Evolutionary conservation across 2,888 invertebrate genomes (phyloP), one percentile per base, ranked within the genome.

Genomic region (Ferdinandea cuprea): DNA sequence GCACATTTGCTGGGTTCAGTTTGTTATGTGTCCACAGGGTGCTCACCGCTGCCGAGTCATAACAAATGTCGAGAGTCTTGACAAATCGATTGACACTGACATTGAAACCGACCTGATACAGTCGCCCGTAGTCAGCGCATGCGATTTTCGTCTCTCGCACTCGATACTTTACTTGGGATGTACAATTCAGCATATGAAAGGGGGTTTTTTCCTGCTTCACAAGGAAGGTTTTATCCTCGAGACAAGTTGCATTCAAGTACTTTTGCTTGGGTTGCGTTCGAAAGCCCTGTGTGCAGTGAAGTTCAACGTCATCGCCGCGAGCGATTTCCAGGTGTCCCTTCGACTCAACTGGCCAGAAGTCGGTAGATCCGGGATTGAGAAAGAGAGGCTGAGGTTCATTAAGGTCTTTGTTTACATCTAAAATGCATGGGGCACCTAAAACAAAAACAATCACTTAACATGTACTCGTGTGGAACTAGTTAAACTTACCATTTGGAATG

Each of bases 351-450:
- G 88, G 84, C 87, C 89, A 88, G 76, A 88, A 89, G 21, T 81
- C 66, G 8, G 85, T 76, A 2, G 89, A 88, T 0, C 91, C 89
- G 0, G 91, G 90, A 48, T 88, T 90, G 1, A 94, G 87, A 85
- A 93, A 92, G 3, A 94, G 90, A 0, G 94, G 94, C 87, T 94
- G 94, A 0, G 93, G 93, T 73, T 92, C 92, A 0, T 87, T 87
- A 13, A 89, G 83, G 68, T 89, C 89, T 42, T 83, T 78, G 71
- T 88, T 87, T 2, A 89, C 61, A 50, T 89, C 86, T 73, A 89
- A 52, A 6, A 40, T 40, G 61, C 89, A 89, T 9, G 87, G 86
- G 0, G 81, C 68, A 4, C 81, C 87, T 87, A 42, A 37, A 13
- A 19, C n/a, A n/a, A 15, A 72, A n/a, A 28, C 3, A 28, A 6